These are phyloP conservation scores for Laticauda laticaudata DNA, from an alignment of 2,113 vertebrate genomes.

Conservation along the genomic window DNA sequence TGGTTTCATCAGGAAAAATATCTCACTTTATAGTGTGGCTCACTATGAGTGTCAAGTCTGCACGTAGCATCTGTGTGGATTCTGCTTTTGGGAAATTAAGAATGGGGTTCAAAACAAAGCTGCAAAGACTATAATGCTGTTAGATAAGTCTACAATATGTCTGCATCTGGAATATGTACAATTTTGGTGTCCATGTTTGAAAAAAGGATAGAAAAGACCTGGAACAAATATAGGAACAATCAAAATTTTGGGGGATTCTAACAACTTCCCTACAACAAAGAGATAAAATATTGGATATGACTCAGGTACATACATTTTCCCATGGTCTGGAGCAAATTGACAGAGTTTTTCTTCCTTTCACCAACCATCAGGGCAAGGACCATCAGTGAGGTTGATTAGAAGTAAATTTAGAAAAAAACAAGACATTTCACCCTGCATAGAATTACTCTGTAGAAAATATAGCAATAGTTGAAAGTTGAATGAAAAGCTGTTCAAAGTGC, in stretches of 20 bases:
- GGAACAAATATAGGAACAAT: neutral
- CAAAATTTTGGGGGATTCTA: neutral
- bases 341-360: neutral
- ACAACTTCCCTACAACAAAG: neutral
- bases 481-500: neutral
- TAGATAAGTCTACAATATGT: neutral
- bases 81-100: neutral
- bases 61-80: neutral
- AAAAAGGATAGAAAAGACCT: neutral
- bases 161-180: neutral
- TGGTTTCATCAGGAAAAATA: neutral
- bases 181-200: neutral
- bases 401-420: neutral
- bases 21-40: neutral
- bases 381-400: neutral
- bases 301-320: neutral
- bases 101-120: neutral
- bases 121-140: neutral
- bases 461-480: neutral
- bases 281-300: neutral
- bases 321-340: neutral
- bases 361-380: neutral
- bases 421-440: neutral
- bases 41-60: neutral
- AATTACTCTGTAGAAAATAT: neutral